A percentile compares a stretch with the other conserved stretches of the same genome.
phyloP scores from a whole-genome alignment of 2,113 vertebrate species.

The Ciconia stormi region DNA sequence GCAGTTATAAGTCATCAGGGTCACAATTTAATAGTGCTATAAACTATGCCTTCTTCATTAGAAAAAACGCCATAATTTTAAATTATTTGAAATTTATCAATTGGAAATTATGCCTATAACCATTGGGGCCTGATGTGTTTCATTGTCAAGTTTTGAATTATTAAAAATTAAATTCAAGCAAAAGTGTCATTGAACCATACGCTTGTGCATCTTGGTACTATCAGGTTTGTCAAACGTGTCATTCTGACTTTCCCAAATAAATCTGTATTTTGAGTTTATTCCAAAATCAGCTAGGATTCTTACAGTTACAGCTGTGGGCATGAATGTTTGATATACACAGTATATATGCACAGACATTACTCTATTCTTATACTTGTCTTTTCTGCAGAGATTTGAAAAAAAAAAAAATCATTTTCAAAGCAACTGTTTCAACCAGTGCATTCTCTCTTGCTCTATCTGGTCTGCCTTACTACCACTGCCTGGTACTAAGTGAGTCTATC shows the following conservation, averaged over 20 bases:
- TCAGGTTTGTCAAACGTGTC: not conserved
- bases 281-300: not conserved
- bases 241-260: not conserved
- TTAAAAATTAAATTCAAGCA: not conserved
- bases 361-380: not conserved
- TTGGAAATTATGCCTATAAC: not conserved
- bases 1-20: not conserved
- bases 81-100: not conserved
- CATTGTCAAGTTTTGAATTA: not conserved
- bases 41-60: not conserved
- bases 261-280: not conserved
- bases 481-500: constrained; percentile 10
- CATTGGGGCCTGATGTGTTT: not conserved
- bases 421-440: not conserved
- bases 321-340: not conserved
- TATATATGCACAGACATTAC: not conserved
- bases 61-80: not conserved
- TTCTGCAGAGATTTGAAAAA: not conserved
- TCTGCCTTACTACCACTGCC: not conserved
- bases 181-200: not conserved
- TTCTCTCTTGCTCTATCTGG: not conserved
- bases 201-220: not conserved
- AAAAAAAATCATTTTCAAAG: not conserved
- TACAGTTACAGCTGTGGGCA: not conserved
- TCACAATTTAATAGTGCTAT: not conserved